Evolutionary conservation across 2,113 vertebrate genomes (phyloP), one percentile per base, ranked within the genome.

Genomic region (Actenoides hombroni): DNA sequence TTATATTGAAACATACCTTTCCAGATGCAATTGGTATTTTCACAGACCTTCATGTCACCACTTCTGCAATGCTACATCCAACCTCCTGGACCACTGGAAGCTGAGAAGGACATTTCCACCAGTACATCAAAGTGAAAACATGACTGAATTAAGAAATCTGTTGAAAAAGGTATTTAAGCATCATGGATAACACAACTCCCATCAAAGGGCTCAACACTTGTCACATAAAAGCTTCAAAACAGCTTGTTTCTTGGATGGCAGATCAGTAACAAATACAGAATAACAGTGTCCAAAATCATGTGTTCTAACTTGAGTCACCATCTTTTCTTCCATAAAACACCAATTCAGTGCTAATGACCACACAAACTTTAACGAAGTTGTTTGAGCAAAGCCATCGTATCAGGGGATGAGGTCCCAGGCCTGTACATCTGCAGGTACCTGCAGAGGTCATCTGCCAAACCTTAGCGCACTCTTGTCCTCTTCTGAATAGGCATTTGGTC

Each of bases 41-140:
- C 90, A 90, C 93, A 98, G 39, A 95, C 60, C 35, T 95, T 92
- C 56, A 96, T 33, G 28, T 57, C 73, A 46, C n/a, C 68, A 33
- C 61, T 71, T 65, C 44, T 69, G 39, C 35, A 60, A 49, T 69
- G 37, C 7, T 74, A 23, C 39, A 60, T 37, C 53, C 67, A 90
- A 7, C 13, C 3, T 94, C 63, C 11, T 10, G 86, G 54, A 54
- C 15, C 9, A 12, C 2, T 75, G 88, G 81, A 44, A 92, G 44
- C 26, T 71, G 84, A 13, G 51, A 77, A 63, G 63, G 54, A 88
- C 37, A 76, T 73, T 96, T 95, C 96, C 96, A 87, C 42, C 81
- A 95, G 89, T 17, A 92, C 57, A 56, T 7, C 28, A 14, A 89
- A 84, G 24, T 42, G 44, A 95, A 93, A 83, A 68, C 10, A 56